Evolutionary conservation across 1,140 invertebrate genomes (phyloP).

Genomic region (Sesamia nonagrioides): DNA sequence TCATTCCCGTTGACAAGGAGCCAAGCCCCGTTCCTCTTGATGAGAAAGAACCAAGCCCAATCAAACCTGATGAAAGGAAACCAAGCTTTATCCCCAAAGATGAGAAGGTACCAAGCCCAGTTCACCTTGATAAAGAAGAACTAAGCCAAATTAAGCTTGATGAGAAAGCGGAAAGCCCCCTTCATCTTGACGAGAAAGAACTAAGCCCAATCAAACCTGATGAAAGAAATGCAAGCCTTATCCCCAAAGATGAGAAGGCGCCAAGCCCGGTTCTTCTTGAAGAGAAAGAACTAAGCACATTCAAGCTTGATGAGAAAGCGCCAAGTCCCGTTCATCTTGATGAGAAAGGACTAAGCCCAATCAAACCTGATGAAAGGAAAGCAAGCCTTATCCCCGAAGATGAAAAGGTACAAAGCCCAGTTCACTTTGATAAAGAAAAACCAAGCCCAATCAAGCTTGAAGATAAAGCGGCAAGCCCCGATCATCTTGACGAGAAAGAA

Average conservation of each 20-base stretch:
- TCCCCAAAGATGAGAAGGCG: too few relatives aligned
- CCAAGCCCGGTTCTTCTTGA: neutral
- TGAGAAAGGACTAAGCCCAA: neutral
- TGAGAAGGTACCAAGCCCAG: neutral
- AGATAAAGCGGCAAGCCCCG: neutral
- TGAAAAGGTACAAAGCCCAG: neutral
- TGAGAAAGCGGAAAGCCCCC: conserved; percentile 2
- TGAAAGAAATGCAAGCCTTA: too few relatives aligned
- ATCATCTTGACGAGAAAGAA: neutral
- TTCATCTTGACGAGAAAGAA: too few relatives aligned
- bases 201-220: neutral
- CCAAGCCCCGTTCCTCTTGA: neutral
- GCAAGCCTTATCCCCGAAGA: too few relatives aligned
- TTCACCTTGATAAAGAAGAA: neutral
- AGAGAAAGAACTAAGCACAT: neutral
- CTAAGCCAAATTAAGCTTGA: neutral
- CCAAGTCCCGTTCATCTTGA: neutral
- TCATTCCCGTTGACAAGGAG: neutral
- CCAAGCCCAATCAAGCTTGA: neutral
- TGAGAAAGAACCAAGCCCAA: conserved; percentile 2
- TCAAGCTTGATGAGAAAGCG: neutral
- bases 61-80: too few relatives aligned
- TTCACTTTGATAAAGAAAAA: neutral
- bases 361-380: neutral
- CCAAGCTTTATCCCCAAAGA: too few relatives aligned